Conservation (phyloP, 2,888 invertebrate species). For the Harpalus rufipes region DNA sequence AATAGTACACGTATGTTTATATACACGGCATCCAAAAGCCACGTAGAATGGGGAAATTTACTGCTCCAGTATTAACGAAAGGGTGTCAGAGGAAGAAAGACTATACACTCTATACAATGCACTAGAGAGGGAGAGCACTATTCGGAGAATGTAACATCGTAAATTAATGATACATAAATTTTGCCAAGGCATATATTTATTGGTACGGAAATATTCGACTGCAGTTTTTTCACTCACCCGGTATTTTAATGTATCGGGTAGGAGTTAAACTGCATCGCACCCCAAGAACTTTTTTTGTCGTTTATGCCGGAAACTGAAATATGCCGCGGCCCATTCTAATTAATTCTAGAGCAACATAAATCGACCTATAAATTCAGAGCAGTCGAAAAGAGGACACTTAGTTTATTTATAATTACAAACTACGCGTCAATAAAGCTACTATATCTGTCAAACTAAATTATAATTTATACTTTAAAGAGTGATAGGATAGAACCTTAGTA, state of each 20-base stretch:
- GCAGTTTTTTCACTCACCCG: conserved; percentile 54
- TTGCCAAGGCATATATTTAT: conserved; percentile 68
- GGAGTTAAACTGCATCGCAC: conserved; percentile 19
- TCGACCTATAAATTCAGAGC: too few species aligned
- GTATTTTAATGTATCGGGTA: conserved; percentile 65
- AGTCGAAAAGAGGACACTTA: too few species aligned
- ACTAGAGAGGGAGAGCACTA: conserved; percentile 53
- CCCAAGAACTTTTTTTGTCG: conserved; percentile 45
- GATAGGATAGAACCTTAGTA: too few species aligned
- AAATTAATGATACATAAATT: conserved; percentile 69
- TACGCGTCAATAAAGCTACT: too few species aligned
- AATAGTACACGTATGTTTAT: conserved; percentile 64
- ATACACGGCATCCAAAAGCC: conserved; percentile 65
- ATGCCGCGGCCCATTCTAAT: conserved; percentile 25
- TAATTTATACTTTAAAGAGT: too few species aligned
- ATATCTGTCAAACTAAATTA: too few species aligned
- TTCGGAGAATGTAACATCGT: conserved; percentile 68
- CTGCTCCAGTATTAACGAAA: conserved; percentile 74
- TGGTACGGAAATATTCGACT: conserved; percentile 67
- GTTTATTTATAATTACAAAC: too few species aligned
- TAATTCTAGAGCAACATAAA: conserved; percentile 5
- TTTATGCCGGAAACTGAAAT: conserved; percentile 43
- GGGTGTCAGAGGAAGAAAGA: conserved; percentile 69
- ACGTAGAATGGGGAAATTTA: conserved; percentile 72
- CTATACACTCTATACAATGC: conserved; percentile 15